Conservation (phyloP, 1,140 invertebrate genomes). For the Caenorhabditis latens region DNA sequence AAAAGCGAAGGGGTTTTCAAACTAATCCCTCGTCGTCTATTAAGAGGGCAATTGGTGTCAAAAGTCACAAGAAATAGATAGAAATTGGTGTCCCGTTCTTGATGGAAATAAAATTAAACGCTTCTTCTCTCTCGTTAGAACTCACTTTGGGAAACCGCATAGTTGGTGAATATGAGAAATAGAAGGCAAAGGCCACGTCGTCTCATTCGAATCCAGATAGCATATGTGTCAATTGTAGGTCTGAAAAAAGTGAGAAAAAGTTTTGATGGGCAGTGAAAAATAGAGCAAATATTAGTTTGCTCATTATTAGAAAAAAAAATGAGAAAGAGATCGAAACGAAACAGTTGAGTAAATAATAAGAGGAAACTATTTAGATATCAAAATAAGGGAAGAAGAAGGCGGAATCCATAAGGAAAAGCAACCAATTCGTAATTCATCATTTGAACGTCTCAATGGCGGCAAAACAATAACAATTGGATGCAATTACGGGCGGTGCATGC, state of each 20-base stretch:
- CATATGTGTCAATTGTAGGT: slow-evolving; percentile 21
- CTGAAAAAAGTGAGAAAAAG: slow-evolving; percentile 20
- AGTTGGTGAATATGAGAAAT: slow-evolving; percentile 12
- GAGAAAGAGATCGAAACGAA: background rate
- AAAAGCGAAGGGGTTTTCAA: no score
- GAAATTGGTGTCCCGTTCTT: background rate
- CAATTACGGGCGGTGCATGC: slow-evolving; percentile 40
- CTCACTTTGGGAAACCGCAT: slow-evolving; percentile 45
- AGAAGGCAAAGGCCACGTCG: slow-evolving; percentile 51
- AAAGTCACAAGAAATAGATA: slow-evolving; percentile 22
- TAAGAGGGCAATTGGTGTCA: slow-evolving; percentile 21
- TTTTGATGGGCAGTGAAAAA: background rate
- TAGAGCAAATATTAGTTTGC: slow-evolving; percentile 23
- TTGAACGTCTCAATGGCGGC: slow-evolving; percentile 46
- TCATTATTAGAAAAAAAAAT: background rate
- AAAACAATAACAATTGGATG: slow-evolving; percentile 56
- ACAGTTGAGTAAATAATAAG: slow-evolving; percentile 43
- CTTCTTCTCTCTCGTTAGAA: background rate
- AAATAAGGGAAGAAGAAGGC: background rate
- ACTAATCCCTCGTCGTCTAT: slow-evolving; percentile 21
- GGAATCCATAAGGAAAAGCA: slow-evolving; percentile 4
- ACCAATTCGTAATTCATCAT: slow-evolving; percentile 51
- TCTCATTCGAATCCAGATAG: slow-evolving; percentile 46
- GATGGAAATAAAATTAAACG: slow-evolving; percentile 49
- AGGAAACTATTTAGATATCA: slow-evolving; percentile 12